Percentiles rank a stretch among this genome's conserved stretches.
Conservation (phyloP, 1,140 invertebrate genomes). For the Frieseomelitta varia region DNA sequence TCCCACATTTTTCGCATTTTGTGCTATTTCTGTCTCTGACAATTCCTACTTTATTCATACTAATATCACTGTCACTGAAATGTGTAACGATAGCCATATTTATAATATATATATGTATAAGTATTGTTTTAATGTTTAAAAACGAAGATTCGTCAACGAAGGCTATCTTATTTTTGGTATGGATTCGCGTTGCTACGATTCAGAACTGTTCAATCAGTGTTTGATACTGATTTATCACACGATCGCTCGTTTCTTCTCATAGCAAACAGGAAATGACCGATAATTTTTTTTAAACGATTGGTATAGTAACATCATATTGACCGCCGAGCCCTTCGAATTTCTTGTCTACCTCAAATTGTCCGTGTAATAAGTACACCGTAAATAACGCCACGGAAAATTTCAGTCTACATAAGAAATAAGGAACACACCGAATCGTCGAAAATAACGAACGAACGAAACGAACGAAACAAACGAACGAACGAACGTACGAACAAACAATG, state of each 20-base stretch:
- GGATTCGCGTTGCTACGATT: neutral
- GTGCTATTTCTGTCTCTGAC: neutral
- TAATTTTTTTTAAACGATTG: neutral
- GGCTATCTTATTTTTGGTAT: neutral
- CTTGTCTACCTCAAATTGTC: slow-evolving; percentile 17
- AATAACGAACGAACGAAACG: slow-evolving; percentile 16
- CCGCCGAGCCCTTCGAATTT: slow-evolving; percentile 1
- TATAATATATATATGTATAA: neutral
- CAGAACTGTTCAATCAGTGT: neutral
- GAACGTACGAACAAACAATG: neutral
- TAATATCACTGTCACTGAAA: neutral
- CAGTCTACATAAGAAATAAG: neutral
- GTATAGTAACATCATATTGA: neutral
- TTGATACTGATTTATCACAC: neutral
- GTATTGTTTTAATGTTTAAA: neutral
- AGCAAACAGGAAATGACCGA: neutral
- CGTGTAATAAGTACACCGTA: neutral
- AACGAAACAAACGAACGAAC: slow-evolving; percentile 23
- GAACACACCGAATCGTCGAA: slow-evolving; percentile 12
- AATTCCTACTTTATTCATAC: neutral
- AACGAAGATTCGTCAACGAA: neutral
- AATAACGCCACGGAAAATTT: neutral
- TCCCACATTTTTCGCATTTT: neutral
- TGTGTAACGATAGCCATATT: neutral
- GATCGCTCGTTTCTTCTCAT: neutral